phyloP scores from a whole-genome alignment of 2,797 vertebrate genomes.

The Dallia pectoralis region DNA sequence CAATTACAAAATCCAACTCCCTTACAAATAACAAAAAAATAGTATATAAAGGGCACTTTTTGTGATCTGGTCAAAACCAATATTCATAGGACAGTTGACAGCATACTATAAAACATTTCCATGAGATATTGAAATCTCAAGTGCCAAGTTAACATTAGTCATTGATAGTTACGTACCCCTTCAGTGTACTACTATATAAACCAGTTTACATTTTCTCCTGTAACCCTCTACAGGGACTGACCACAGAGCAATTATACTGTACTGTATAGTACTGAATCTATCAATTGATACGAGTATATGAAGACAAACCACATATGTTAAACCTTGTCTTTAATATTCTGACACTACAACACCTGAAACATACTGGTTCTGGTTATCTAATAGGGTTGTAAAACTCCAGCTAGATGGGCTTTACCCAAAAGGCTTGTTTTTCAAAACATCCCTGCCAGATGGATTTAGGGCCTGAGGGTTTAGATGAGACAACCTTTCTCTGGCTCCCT shows the following conservation, averaged over 20 bases:
- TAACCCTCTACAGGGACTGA: neutral
- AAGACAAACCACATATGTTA: neutral
- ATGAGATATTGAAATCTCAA: conserved; percentile 29
- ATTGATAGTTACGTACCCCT: conserved; percentile 17
- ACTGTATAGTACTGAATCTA: neutral
- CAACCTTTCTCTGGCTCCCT: too few species aligned
- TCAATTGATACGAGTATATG: neutral
- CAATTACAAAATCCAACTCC: conserved; percentile 66
- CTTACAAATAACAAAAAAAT: conserved; percentile 62
- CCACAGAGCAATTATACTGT: neutral
- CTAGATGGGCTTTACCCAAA: too few species aligned
- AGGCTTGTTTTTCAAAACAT: neutral
- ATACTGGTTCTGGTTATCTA: neutral
- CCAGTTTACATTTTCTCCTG: neutral
- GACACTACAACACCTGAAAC: conserved; percentile 2
- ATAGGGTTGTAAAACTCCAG: neutral
- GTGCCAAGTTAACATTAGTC: conserved; percentile 20
- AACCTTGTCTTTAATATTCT: neutral
- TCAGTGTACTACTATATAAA: neutral
- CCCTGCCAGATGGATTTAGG: too few species aligned
- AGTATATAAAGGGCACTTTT: conserved; percentile 63
- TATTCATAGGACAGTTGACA: conserved; percentile 28
- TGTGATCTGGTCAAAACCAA: conserved; percentile 46
- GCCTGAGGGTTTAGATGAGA: too few species aligned
- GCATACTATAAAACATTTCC: conserved; percentile 33